A percentile compares a stretch with the other conserved stretches of the same genome.
These are phyloP conservation scores for Philhelius pedissequus DNA, from an alignment of 2,888 invertebrate species.

Conservation along the genomic window DNA sequence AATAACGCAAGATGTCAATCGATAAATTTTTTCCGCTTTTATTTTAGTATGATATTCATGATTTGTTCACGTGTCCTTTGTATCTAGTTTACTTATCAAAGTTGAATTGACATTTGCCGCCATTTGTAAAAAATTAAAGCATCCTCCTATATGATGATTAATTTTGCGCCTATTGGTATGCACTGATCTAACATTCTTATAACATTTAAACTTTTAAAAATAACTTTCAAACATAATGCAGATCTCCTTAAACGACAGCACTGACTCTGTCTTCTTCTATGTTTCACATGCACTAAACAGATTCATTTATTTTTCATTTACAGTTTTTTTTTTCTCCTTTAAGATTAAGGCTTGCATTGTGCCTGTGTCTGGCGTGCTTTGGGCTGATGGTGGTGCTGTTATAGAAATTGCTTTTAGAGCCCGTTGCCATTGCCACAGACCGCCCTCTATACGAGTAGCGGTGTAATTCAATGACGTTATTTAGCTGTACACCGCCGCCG, in stretches of 20 bases:
- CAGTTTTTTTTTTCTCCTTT: slow-evolving; percentile 37
- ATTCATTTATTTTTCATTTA: slow-evolving; percentile 63
- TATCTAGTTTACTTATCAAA: too few relatives aligned
- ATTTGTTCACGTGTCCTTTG: too few relatives aligned
- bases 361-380: not conserved
- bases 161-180: too few relatives aligned
- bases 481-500: slow-evolving; percentile 1
- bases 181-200: too few relatives aligned
- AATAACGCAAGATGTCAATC: too few relatives aligned
- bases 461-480: slow-evolving; percentile 68
- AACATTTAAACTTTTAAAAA: not conserved
- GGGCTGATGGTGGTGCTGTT: not conserved
- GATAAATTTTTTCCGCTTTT: too few relatives aligned
- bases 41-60: too few relatives aligned
- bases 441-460: slow-evolving; percentile 34
- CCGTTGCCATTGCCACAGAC: slow-evolving; percentile 19
- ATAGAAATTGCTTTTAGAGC: not conserved
- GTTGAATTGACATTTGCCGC: too few relatives aligned
- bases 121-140: too few relatives aligned
- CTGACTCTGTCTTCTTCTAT: slow-evolving; percentile 18
- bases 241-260: not conserved
- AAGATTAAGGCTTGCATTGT: slow-evolving; percentile 6
- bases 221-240: not conserved
- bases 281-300: slow-evolving; percentile 56
- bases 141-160: too few relatives aligned